Evolutionary conservation across 2,113 vertebrate species (phyloP).

Genomic region (Uropsilus gracilis): DNA sequence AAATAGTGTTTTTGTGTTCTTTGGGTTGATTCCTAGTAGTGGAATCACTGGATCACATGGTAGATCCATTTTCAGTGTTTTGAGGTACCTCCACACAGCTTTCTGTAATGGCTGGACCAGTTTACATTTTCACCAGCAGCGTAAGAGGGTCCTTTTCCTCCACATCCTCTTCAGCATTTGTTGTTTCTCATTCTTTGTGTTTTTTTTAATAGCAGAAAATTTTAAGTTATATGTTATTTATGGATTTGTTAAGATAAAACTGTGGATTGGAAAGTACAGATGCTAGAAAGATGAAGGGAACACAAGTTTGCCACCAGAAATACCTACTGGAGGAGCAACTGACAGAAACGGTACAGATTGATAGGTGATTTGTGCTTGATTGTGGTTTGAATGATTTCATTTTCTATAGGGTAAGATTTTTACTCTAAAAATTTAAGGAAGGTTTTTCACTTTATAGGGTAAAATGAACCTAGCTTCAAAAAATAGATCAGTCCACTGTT

Average conservation of each 20-base stretch:
- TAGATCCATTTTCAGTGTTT: too few species aligned
- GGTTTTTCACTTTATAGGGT: background rate
- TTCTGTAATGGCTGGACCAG: too few species aligned
- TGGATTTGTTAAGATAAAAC: background rate
- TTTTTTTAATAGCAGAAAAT: background rate
- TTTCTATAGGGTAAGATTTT: background rate
- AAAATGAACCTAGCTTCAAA: slow-evolving; percentile 38
- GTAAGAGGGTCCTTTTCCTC: too few species aligned
- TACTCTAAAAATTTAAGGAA: too few species aligned
- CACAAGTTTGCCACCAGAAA: slow-evolving; percentile 18
- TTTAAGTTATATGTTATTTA: slow-evolving; percentile 13
- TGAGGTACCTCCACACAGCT: too few species aligned
- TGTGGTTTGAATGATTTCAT: slow-evolving; percentile 48
- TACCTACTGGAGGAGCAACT: background rate
- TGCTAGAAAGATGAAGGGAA: background rate
- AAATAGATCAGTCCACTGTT: slow-evolving; percentile 21
- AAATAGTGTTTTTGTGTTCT: too few species aligned
- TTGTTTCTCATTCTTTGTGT: too few species aligned
- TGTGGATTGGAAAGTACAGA: background rate
- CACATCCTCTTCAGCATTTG: too few species aligned
- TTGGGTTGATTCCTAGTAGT: too few species aligned
- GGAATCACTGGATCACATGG: too few species aligned
- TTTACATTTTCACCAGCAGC: too few species aligned
- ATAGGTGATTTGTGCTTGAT: background rate
- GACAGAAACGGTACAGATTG: background rate